Evolutionary conservation across 1,140 invertebrate genomes (phyloP), one percentile per base, ranked within the genome.

Genomic region (Diprion similis): DNA sequence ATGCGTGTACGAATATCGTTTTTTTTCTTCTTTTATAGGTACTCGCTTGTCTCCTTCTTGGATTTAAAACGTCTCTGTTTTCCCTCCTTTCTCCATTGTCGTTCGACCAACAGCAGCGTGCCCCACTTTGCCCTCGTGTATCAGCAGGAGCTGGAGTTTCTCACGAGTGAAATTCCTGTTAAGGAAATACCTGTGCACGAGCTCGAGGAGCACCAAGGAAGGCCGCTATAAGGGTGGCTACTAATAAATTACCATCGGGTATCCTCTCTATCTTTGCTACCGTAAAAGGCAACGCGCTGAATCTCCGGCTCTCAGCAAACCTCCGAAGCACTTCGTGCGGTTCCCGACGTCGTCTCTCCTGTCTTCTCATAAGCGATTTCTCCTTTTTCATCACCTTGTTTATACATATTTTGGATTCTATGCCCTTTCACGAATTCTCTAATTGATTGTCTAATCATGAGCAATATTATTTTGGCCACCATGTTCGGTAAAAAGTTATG

Each of bases 251-350:
- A 59, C 51, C 51, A 59, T 59, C 9, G 24, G 24, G 51, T 59
- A 59, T 59, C 51, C 51, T 59, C n/a, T n/a, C 51, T 59, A 59
- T 59, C 51, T 59, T 59, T 59, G 51, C 11, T 13, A 59, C 51
- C 51, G 51, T 59, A 59, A 59, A 59, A 59, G 51, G 51, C n/a
- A 59, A 59, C 11, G 11, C 51, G 51, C 51, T 10, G 11, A 13
- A 15, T 17, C 24, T 37, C 24, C 24, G 24, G 24, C 24, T 37
- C 24, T 37, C 24, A 3, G 24, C 24, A 37, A 37, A 37, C 24
- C 24, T 37, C 24, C 2, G 24, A 37, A 37, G 24, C 24, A 37
- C 24, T 37, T 6, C 24, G 1, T 37, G 24, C 24, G 24, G 6
- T 37, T 37, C 24, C 24, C 24, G 24, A 3, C 24, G 24, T 6